phyloP scores from a whole-genome alignment of 2,797 vertebrate species.

The Chrysolophus pictus region DNA sequence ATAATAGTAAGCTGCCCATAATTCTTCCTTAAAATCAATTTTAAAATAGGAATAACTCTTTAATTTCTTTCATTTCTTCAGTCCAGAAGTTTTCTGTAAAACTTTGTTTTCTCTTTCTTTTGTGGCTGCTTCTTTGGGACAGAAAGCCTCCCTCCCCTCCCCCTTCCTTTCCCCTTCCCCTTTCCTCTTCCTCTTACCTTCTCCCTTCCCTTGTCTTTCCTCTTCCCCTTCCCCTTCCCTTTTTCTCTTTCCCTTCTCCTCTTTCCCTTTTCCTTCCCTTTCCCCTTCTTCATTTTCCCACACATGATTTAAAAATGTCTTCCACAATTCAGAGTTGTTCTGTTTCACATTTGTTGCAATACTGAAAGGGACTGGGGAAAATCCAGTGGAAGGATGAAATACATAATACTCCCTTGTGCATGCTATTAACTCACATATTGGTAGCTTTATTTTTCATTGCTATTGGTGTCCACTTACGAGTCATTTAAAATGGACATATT shows the following conservation, averaged over 20 bases:
- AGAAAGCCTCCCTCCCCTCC: neutral
- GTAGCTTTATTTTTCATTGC: conserved; percentile 21
- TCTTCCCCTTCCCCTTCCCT: neutral
- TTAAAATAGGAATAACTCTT: neutral
- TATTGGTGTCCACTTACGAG: neutral
- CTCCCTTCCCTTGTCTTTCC: no score
- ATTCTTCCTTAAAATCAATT: neutral
- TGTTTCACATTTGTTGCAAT: neutral
- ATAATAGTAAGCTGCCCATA: neutral
- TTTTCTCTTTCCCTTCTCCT: no score
- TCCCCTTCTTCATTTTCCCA: no score
- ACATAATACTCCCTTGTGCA: neutral
- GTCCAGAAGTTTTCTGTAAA: neutral
- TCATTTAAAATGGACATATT: conserved; percentile 48
- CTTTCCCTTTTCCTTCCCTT: neutral
- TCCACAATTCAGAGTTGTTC: neutral
- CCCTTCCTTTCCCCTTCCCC: neutral
- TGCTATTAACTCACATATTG: neutral
- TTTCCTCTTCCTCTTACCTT: neutral
- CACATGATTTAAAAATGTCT: neutral
- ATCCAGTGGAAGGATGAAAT: neutral
- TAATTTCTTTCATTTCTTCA: neutral
- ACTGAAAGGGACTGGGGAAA: neutral
- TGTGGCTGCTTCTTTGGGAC: neutral
- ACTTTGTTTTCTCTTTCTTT: neutral